phyloP scores from a whole-genome alignment of 2,888 invertebrate species.

The Parnassius mnemosyne region DNA sequence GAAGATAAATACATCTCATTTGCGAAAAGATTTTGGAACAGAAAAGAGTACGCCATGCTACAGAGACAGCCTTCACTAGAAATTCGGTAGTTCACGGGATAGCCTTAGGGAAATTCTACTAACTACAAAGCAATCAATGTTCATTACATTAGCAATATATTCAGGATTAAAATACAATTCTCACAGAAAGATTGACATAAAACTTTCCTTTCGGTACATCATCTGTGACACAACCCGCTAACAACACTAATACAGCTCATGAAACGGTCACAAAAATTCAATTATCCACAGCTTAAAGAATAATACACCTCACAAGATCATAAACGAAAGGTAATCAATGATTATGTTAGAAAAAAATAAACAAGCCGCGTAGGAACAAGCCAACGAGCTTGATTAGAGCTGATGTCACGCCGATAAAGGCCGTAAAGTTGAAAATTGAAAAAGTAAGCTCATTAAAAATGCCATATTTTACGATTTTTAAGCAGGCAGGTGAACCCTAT shows the following conservation, averaged over 20 bases:
- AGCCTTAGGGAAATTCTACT: constrained; percentile 4
- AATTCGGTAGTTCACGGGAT: too few relatives aligned
- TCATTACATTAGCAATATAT: background rate
- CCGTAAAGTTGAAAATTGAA: constrained; percentile 77
- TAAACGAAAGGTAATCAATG: constrained; percentile 69
- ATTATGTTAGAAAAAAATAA: constrained; percentile 47
- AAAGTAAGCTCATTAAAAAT: constrained; percentile 77
- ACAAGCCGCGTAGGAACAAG: constrained; percentile 46
- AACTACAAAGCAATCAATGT: constrained; percentile 14
- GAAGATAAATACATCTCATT: too few relatives aligned
- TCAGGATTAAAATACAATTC: constrained; percentile 23
- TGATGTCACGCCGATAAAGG: constrained; percentile 79
- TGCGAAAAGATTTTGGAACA: too few relatives aligned
- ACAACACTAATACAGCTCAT: constrained; percentile 37
- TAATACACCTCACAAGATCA: constrained; percentile 45
- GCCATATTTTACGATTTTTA: constrained; percentile 77
- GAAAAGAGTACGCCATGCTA: too few relatives aligned
- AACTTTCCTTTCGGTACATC: constrained; percentile 23
- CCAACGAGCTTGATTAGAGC: constrained; percentile 69
- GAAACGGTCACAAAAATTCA: constrained; percentile 57
- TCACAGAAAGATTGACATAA: constrained; percentile 28
- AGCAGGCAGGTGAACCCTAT: constrained; percentile 71
- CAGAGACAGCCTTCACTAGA: too few relatives aligned
- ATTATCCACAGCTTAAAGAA: constrained; percentile 53
- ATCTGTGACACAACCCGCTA: constrained; percentile 8